Percentiles rank a stretch among this genome's conserved stretches.
Evolutionary conservation across 2,797 vertebrate genomes (phyloP).

Genomic region (Etheostoma perlongum): DNA sequence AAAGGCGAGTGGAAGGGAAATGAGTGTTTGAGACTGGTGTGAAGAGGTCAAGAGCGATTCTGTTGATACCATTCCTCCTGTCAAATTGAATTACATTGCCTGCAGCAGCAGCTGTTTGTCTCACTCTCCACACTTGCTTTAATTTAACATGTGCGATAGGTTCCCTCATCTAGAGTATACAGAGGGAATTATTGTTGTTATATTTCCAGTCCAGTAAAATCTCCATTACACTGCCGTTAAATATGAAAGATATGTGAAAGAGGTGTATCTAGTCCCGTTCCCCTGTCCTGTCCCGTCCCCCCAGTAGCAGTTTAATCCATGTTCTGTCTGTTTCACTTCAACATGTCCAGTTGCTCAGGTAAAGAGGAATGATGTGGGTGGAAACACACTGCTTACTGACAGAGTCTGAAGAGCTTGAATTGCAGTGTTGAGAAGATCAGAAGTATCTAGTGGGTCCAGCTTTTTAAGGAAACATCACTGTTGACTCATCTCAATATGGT

Average conservation of each 20-base stretch:
- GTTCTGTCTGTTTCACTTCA: slow-evolving; percentile 37
- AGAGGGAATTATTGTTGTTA: neutral
- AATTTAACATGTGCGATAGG: slow-evolving; percentile 16
- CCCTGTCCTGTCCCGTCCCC: neutral
- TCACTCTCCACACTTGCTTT: slow-evolving; percentile 4
- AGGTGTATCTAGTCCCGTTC: neutral
- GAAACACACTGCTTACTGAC: slow-evolving; percentile 33
- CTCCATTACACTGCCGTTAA: neutral
- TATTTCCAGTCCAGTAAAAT: neutral
- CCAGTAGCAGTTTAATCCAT: neutral
- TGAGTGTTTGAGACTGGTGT: slow-evolving; percentile 61
- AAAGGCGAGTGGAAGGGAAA: slow-evolving; percentile 48
- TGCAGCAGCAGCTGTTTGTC: slow-evolving; percentile 49
- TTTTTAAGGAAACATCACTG: slow-evolving; percentile 22
- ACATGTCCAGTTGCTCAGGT: slow-evolving; percentile 43
- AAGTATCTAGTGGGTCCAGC: slow-evolving; percentile 22
- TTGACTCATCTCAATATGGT: slow-evolving; percentile 13
- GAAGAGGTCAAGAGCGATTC: slow-evolving; percentile 65
- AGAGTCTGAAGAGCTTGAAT: slow-evolving; percentile 29
- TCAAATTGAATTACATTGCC: slow-evolving; percentile 57
- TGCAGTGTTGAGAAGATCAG: slow-evolving; percentile 16
- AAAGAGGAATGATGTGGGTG: slow-evolving; percentile 40
- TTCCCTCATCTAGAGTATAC: slow-evolving; percentile 18
- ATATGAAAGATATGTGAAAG: slow-evolving; percentile 20
- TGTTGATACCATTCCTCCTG: slow-evolving; percentile 64